Conservation (phyloP, 2,888 invertebrate species). For the Acrobasis consociella region DNA sequence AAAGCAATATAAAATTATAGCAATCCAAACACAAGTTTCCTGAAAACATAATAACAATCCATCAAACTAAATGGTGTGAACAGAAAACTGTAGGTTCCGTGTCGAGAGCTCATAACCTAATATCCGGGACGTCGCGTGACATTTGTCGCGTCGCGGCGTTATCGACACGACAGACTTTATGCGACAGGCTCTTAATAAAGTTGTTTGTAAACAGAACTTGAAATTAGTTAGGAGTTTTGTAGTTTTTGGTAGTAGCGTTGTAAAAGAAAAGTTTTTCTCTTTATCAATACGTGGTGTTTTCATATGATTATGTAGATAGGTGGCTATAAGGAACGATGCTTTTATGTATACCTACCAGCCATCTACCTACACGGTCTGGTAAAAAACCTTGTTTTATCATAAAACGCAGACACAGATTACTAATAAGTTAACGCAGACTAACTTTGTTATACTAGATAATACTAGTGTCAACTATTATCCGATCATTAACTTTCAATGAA, state of each 20-base stretch:
- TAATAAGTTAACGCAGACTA: too few species aligned
- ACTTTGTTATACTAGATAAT: too few species aligned
- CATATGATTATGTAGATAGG: too few species aligned
- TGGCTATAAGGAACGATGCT: too few species aligned
- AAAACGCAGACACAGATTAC: too few species aligned
- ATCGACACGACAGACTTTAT: conserved; percentile 43
- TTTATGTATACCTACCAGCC: too few species aligned
- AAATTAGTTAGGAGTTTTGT: conserved; percentile 19
- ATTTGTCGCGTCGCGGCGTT: conserved; percentile 26
- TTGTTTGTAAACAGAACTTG: conserved; percentile 60
- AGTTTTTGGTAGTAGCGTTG: conserved; percentile 12
- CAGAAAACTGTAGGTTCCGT: conserved; percentile 17
- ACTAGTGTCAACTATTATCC: too few species aligned
- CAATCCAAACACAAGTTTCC: conserved; percentile 3
- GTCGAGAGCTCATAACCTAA: conserved; percentile 17
- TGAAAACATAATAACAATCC: conserved; percentile 2
- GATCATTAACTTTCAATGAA: too few species aligned
- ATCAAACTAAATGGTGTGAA: conserved; percentile 18
- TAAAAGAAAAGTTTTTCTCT: neutral
- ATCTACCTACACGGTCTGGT: too few species aligned
- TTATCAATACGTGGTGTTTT: neutral
- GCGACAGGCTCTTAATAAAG: conserved; percentile 54
- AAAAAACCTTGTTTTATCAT: too few species aligned
- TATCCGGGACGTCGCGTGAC: conserved; percentile 18
- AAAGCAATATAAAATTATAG: neutral